Evolutionary conservation across 2,797 vertebrate species (phyloP), one percentile per base, ranked within the genome.

Genomic region (Petrocephalus sullivani): DNA sequence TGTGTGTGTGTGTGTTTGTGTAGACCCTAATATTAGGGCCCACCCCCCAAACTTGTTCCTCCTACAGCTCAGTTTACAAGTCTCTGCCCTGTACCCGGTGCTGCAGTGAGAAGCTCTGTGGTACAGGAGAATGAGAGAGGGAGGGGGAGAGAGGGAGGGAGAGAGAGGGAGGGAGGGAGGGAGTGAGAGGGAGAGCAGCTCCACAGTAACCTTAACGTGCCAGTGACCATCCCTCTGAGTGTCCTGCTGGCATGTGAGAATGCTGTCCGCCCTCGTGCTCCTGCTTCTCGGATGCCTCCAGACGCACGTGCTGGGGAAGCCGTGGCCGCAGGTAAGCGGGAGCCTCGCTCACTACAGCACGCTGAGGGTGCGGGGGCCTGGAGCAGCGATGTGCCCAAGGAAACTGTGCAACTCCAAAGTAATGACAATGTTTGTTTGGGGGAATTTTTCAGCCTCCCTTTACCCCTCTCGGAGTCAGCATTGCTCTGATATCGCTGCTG

Each of bases 301-400:
- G 87, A 93, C 96, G 93, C 94, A 94, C 90, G 91, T 93, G 90
- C 92, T 96, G 94, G 97, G 96, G 92, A 96, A 95, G 95, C 95
- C 95, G 92, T 94, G 94, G 93, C 93, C 94, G 91, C 96, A 98
- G 98, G 98, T 98, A 98, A 96, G 88, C 51, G 4, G 6, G 97
- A 93, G 23, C 90, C 92, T 92, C 16, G 41, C 37, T 88, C 23
- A 33, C 37, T 28, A 53, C 53, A 12, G 21, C 64, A 12, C 14
- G 12, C 54, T 33, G 7, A 23, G 28, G 82, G 12, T 28, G 46
- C 51, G 81, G 4, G 56, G 54, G 23, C 4, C 82, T 56, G 21
- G 64, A 37, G 23, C 71, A 41, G 41, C 37, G 14, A 58, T 85
- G 41, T 33, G 23, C 14, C 56, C 56, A 33, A 58, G 54, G 84